Conservation (phyloP, 1,140 invertebrate species). For the Andrena cerasifolii region DNA sequence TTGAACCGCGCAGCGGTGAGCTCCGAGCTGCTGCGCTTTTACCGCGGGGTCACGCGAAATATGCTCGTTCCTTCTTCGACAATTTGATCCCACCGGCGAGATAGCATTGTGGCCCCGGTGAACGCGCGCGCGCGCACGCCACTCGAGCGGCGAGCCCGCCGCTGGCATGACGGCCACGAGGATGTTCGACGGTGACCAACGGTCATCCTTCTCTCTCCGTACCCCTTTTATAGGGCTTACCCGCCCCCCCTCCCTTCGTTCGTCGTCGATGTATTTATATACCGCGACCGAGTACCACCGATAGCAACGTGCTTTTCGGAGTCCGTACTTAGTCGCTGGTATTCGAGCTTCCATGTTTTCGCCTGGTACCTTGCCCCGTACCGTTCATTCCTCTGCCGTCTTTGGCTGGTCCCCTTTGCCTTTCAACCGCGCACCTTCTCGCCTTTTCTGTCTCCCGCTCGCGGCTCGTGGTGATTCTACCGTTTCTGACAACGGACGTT, state of each 20-base stretch:
- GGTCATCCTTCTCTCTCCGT: slow-evolving; percentile 1
- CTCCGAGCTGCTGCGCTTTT: slow-evolving; percentile 64
- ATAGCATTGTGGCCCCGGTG: slow-evolving; percentile 78
- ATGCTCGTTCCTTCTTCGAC: slow-evolving; percentile 79
- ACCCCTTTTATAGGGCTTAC: neutral
- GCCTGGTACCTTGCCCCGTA: too few relatives aligned
- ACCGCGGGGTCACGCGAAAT: slow-evolving; percentile 78
- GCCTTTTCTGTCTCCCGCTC: too few relatives aligned
- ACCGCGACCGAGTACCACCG: slow-evolving; percentile 52
- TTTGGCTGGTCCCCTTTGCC: too few relatives aligned
- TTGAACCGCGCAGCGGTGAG: slow-evolving; percentile 69
- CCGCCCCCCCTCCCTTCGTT: slow-evolving; percentile 13
- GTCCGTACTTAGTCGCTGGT: slow-evolving; percentile 49
- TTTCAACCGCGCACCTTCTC: neutral
- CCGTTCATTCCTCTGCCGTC: too few relatives aligned
- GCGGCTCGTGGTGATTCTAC: too few relatives aligned
- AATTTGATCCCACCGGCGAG: slow-evolving; percentile 78
- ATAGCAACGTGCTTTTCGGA: slow-evolving; percentile 55
- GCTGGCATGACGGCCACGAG: slow-evolving; percentile 20
- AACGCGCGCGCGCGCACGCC: slow-evolving; percentile 38
- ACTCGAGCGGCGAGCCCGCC: slow-evolving; percentile 21
- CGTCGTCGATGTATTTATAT: slow-evolving; percentile 62
- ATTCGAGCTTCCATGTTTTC: slow-evolving; percentile 63
- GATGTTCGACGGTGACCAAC: slow-evolving; percentile 24
- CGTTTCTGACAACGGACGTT: too few relatives aligned